Evolutionary conservation across 2,888 invertebrate genomes (phyloP), one percentile per base, ranked within the genome.

Genomic region (Dichetophora obliterata): DNA sequence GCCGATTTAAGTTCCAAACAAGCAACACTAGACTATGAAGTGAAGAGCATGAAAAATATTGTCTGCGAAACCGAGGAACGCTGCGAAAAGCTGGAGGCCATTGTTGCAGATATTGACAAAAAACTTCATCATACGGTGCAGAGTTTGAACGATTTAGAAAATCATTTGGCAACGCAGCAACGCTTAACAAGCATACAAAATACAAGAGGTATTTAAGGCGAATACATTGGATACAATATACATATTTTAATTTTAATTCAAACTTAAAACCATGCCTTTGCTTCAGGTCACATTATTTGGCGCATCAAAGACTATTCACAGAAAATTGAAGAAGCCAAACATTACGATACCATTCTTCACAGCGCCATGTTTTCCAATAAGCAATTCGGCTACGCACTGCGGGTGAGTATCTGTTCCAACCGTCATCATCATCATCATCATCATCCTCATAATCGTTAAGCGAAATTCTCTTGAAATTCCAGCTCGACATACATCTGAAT

Each of bases 341-440:
- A 92, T 61, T 92, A 91, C 66, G 92, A 93, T 79, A 90, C 91
- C 0, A 91, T 92, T 0, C 84, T 94, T 1, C 92, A 91, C 79
- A 94, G 95, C 83, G 92, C 94, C 0, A 89, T 92, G 79, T 95
- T 95, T 86, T 91, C 92, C 57, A 93, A 93, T 57, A 92, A 92
- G 83, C 92, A 92, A 78, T 94, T 93, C 82, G 95, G 95, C n/a
- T 95, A 95, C 86, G 93, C 93, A 3, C 85, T 95, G 24, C 91
- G 94, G 88, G 93, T 93, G 89, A 85, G 86, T 61, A 14, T 5
- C 27, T n/a, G n/a, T 66, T 70, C 19, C 11, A 11, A 43, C 11
- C 1, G 5, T 2, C 54, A n/a, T 6, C 4, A 43, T 11, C 1
- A 19, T 2, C 54, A n/a, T n/a, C n/a, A n/a, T n/a, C n/a, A n/a